Evolutionary conservation across 2,113 vertebrate genomes (phyloP).

Genomic region (Meleagris gallopavo): DNA sequence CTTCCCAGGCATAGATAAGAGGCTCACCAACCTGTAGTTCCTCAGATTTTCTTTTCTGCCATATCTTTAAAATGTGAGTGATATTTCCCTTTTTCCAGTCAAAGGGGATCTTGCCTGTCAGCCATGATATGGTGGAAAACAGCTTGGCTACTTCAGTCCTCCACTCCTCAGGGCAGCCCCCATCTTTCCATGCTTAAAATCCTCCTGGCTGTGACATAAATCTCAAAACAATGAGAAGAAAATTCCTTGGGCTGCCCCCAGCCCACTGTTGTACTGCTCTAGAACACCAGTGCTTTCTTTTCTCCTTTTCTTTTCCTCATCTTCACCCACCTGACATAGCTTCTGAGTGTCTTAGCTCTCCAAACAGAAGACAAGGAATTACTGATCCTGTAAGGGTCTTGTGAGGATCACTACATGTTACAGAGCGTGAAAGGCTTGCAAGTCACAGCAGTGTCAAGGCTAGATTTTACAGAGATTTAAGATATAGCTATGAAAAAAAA

Average conservation of each 20-base stretch:
- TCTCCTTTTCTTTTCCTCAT: neutral
- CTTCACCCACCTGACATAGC: neutral
- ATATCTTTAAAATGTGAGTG: too few relatives aligned
- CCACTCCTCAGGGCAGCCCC: neutral
- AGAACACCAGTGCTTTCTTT: neutral
- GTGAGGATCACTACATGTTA: neutral
- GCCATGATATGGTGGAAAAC: too few relatives aligned
- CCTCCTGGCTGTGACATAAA: neutral
- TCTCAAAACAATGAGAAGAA: neutral
- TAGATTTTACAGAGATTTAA: neutral
- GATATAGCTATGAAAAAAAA: neutral
- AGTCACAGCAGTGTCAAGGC: neutral
- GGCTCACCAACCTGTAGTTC: too few relatives aligned
- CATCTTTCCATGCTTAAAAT: neutral
- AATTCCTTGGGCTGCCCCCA: accelerated
- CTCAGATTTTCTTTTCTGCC: too few relatives aligned
- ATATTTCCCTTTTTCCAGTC: too few relatives aligned
- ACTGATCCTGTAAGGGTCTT: neutral
- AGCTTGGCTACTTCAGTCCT: neutral
- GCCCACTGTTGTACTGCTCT: too few relatives aligned
- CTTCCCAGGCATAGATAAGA: too few relatives aligned
- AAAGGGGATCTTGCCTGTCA: too few relatives aligned
- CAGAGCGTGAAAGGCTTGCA: neutral
- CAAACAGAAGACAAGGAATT: neutral
- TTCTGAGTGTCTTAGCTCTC: neutral